Evolutionary conservation across 2,888 invertebrate genomes (phyloP).

Genomic region (Hecatera dysodea): DNA sequence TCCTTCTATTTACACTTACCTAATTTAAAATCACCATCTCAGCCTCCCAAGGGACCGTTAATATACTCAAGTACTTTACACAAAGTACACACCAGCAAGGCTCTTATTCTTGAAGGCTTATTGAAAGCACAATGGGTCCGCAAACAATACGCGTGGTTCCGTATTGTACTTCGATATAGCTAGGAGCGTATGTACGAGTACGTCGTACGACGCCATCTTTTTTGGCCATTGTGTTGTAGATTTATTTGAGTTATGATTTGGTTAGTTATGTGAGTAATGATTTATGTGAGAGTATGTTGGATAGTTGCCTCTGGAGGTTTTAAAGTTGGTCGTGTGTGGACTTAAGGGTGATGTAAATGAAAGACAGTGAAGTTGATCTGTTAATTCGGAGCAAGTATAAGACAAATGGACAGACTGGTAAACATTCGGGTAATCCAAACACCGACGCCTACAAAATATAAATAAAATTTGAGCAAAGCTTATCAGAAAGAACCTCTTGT

Average conservation of each 20-base stretch:
- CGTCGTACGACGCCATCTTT: conserved; percentile 56
- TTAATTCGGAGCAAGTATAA: no score
- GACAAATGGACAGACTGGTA: no score
- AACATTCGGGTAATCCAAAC: no score
- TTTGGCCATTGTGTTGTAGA: conserved; percentile 52
- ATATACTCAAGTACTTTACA: conserved; percentile 36
- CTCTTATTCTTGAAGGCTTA: conserved; percentile 69
- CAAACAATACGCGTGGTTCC: conserved; percentile 68
- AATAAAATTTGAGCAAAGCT: no score
- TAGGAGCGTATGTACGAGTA: conserved; percentile 44
- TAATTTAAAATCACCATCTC: conserved; percentile 58
- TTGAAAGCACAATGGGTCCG: conserved; percentile 69
- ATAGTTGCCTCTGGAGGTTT: neutral
- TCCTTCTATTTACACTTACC: neutral
- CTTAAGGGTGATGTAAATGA: neutral
- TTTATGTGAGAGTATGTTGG: conserved; percentile 2
- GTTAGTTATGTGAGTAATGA: conserved; percentile 39
- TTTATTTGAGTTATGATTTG: conserved; percentile 57
- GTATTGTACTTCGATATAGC: conserved; percentile 62
- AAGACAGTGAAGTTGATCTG: no score
- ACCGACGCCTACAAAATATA: no score
- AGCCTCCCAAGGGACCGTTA: conserved; percentile 33
- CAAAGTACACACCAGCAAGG: conserved; percentile 49
- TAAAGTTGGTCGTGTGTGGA: neutral
- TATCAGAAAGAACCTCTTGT: no score